phyloP scores from a whole-genome alignment of 1,140 invertebrate genomes.

The Coptotermes formosanus region DNA sequence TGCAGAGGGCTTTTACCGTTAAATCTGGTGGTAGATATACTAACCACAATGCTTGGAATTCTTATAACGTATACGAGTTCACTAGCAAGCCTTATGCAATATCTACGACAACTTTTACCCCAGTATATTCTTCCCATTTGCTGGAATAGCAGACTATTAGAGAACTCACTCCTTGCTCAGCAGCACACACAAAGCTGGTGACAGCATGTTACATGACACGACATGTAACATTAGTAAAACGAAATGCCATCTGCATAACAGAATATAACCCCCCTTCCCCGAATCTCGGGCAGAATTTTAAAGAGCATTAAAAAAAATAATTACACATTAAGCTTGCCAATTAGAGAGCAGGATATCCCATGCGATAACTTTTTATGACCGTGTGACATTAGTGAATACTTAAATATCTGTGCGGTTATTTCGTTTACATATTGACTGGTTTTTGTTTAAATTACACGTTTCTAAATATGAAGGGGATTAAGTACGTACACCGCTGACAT shows the following conservation, averaged over 20 bases:
- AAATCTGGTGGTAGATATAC: too few species aligned
- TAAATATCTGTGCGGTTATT: neutral
- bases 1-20: too few species aligned
- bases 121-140: neutral
- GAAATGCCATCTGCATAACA: neutral
- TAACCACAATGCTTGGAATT: too few species aligned
- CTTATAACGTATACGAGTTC: neutral
- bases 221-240: neutral
- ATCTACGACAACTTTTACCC: neutral
- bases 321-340: constrained; percentile 8
- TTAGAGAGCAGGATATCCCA: neutral
- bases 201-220: neutral
- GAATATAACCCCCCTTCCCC: neutral
- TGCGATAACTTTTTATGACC: neutral
- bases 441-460: neutral
- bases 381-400: neutral
- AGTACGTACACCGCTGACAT: neutral
- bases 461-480: neutral
- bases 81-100: neutral
- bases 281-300: neutral
- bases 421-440: neutral
- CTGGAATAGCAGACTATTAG: neutral
- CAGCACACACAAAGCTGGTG: neutral
- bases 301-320: constrained; percentile 4
- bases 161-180: neutral